A percentile compares a stretch with the other conserved stretches of the same genome.
These are phyloP conservation scores for Pseudeuparius sepicola DNA, from an alignment of 2,888 invertebrate species.

Conservation along the genomic window DNA sequence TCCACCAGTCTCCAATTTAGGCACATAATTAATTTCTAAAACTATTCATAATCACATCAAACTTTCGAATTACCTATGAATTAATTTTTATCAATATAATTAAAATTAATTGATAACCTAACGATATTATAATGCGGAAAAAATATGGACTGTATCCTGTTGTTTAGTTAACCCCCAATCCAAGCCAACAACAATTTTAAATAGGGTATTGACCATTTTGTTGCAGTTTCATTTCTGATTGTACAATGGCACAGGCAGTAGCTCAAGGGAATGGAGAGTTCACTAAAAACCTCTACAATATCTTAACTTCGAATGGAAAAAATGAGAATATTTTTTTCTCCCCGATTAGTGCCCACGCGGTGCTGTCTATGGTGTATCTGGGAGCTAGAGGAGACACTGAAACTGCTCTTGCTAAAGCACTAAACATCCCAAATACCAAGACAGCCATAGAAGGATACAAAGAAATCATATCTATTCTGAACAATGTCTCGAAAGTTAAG, in stretches of 20 bases:
- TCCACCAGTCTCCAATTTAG: too few relatives aligned
- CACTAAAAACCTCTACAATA: slow-evolving; percentile 30
- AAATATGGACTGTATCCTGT: too few relatives aligned
- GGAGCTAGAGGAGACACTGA: slow-evolving; percentile 35
- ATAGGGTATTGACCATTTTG: too few relatives aligned
- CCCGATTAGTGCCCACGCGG: slow-evolving; percentile 38
- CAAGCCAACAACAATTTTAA: too few relatives aligned
- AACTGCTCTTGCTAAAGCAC: slow-evolving; percentile 28
- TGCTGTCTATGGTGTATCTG: slow-evolving; percentile 36
- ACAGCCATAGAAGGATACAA: slow-evolving; percentile 28
- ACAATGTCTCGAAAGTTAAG: slow-evolving; percentile 42
- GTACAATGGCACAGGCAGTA: slow-evolving; percentile 25
- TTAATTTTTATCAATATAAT: too few relatives aligned
- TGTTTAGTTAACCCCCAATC: too few relatives aligned
- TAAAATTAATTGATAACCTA: too few relatives aligned
- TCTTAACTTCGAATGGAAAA: slow-evolving; percentile 27
- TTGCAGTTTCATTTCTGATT: too few relatives aligned
- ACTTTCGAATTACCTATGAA: too few relatives aligned
- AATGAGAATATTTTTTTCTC: slow-evolving; percentile 39
- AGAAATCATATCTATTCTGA: slow-evolving; percentile 29
- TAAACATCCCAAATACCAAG: slow-evolving; percentile 27
- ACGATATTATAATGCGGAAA: too few relatives aligned
- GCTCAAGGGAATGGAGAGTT: slow-evolving; percentile 30
- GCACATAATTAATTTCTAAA: too few relatives aligned
- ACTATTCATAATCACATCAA: too few relatives aligned